Evolutionary conservation across 2,113 vertebrate genomes (phyloP), one percentile per base, ranked within the genome.

Genomic region (Athene cunicularia): DNA sequence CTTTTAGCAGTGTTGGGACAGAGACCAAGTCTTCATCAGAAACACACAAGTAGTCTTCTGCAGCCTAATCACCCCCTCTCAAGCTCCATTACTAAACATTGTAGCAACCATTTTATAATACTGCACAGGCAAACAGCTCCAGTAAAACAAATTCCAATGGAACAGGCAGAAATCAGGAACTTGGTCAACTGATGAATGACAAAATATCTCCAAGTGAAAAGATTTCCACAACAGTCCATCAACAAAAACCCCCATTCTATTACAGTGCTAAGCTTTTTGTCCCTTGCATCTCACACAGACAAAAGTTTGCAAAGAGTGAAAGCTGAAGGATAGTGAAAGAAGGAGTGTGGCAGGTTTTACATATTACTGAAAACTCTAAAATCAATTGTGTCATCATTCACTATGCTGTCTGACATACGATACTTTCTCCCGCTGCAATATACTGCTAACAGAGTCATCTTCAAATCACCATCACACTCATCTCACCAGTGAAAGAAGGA

Each of bases 101-200:
- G 43, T 6, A 12, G 19, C 14, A 90, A n/a, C 7, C 8, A 10
- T 13, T 1, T 6, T 2, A 0, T 3, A 41, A 71, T 5, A n/a
- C 10, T 56, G 35, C 2, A 2, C 7, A 43, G 35, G 33, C 33
- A 50, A 72, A 37, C 24, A 6, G 9, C n/a, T 59, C 28, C 32
- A 55, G 12, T 35, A 32, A 70, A 85, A 71, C 30, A 67, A 45
- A 45, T 12, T 47, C 67, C 55, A 37, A 10, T 12, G 17, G 43
- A 85, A 58, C 45, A n/a, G 19, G 28, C 27, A 77, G n/a, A 70
- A 63, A 32, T 62, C 26, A 24, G 15, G n/a, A 84, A 58, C 12
- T n/a, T 27, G 15, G 72, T 9, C 27, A 84, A 49, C 2, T 49
- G 23, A 43, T 24, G 8, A 39, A 56, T 14, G 22, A 52, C 30